Evolutionary conservation across 2,888 invertebrate genomes (phyloP).

Genomic region (Sisyra nigra): DNA sequence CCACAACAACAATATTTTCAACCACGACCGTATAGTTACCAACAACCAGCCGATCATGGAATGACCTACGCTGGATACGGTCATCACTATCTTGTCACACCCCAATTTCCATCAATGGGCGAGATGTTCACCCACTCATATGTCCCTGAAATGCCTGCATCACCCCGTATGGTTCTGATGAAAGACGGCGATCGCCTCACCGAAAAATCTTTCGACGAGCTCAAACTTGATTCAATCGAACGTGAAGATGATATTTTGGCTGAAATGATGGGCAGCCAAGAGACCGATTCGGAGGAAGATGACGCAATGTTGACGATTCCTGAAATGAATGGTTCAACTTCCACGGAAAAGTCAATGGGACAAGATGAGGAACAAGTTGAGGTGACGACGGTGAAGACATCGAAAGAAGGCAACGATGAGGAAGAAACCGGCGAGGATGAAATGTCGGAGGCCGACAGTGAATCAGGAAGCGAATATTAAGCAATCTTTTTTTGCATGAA

Average conservation of each 20-base stretch:
- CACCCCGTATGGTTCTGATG: neutral
- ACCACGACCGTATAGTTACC: neutral
- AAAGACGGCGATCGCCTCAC: neutral
- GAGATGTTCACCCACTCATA: neutral
- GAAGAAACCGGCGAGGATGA: slow-evolving; percentile 3
- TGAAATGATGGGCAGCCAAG: neutral
- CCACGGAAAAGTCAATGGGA: slow-evolving; percentile 9
- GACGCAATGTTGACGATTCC: slow-evolving; percentile 8
- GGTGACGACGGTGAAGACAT: slow-evolving; percentile 9
- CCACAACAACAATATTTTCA: slow-evolving; percentile 4
- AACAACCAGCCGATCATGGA: neutral
- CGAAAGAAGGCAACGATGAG: slow-evolving; percentile 8
- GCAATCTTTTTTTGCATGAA: too few species aligned
- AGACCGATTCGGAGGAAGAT: slow-evolving; percentile 11
- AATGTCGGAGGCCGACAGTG: neutral
- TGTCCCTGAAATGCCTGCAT: neutral
- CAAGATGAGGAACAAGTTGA: slow-evolving; percentile 6
- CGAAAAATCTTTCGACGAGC: slow-evolving; percentile 2
- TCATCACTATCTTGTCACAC: neutral
- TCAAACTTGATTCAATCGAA: slow-evolving; percentile 6
- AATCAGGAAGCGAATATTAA: too few species aligned
- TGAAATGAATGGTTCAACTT: slow-evolving; percentile 7
- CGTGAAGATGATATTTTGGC: slow-evolving; percentile 4
- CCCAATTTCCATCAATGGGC: neutral
- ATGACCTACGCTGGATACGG: neutral